Percentiles rank a stretch among this genome's conserved stretches.
phyloP scores from a whole-genome alignment of 1,140 invertebrate genomes.

The Oryzaephilus surinamensis region DNA sequence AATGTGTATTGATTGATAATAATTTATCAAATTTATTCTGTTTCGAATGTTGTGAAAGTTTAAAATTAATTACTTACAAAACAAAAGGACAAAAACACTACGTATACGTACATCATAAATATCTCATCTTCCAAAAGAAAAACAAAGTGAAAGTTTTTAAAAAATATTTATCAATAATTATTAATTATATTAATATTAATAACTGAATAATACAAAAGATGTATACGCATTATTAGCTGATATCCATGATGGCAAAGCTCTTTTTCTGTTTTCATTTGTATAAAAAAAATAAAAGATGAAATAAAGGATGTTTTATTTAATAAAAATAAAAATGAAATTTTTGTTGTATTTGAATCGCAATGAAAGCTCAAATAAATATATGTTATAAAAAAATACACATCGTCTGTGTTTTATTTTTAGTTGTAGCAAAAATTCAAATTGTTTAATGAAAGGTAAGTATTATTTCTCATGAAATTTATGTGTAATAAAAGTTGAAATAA shows the following conservation, averaged over 20 bases:
- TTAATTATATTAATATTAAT: constrained; percentile 29
- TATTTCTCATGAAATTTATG: too few species aligned
- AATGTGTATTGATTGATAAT: too few species aligned
- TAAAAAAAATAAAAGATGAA: constrained; percentile 9
- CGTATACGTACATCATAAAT: constrained; percentile 39
- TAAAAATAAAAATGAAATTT: too few species aligned
- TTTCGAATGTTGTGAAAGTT: constrained; percentile 12
- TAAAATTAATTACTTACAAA: constrained; percentile 10
- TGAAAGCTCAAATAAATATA: constrained; percentile 40
- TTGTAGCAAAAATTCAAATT: too few species aligned
- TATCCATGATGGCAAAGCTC: constrained; percentile 37
- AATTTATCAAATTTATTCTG: too few species aligned
- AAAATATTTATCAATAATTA: constrained; percentile 36
- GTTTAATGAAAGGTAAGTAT: too few species aligned
- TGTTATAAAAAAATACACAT: constrained; percentile 32
- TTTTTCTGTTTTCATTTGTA: constrained; percentile 37
- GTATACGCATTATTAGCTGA: constrained; percentile 37
- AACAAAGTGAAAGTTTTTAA: constrained; percentile 31
- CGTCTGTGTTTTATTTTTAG: too few species aligned
- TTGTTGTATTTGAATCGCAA: constrained; percentile 40
- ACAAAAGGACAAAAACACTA: constrained; percentile 20
- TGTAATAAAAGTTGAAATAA: too few species aligned
- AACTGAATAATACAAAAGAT: constrained; percentile 37
- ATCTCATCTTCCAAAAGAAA: constrained; percentile 35
- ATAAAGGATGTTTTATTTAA: constrained; percentile 33